Base-by-base conservation (phyloP, 2,888 invertebrate genomes). In the Pomacea canaliculata region DNA sequence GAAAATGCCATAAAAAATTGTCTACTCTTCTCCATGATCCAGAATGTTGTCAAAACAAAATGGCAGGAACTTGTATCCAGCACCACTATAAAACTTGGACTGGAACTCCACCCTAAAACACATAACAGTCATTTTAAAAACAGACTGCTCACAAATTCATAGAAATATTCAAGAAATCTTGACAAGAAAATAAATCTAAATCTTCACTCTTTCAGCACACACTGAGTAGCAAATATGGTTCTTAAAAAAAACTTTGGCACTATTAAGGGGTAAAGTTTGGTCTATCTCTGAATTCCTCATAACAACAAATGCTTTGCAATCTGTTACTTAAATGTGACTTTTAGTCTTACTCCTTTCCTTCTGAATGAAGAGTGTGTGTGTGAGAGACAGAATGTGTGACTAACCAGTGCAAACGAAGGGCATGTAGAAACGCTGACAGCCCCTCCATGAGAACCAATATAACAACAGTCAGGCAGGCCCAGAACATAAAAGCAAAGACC, bases 401-500 rank as follows among this genome's bases (percentile, higher is more conserved):
- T 91, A 91, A 96, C 98, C 98, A 98, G 92, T 98, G 98, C 87
- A 98, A 93, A 92, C 99, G 96, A 83, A 99, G 94, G 48, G 99
- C 98, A 92, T 99, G 99, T 85, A 99, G 94, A 93, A 99, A 99
- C 72, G 99, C 99, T 48, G 98, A 99, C 46, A 99, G 93, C 1
- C 99, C 99, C 93, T 99, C 99, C 99, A 99, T 99, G 71, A 99
- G 93, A 77, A 99, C 97, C 59, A 99, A 94, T 91, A 99, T 97
- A 85, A 96, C 94, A 67, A 99, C 94, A 68, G 99, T 99, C 82
- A 98, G 93, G 84, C 94, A 93, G 19, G 96, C 96, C 98, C 99
- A 99, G 87, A 96, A 94, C 78, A 95, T 95, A 92, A 99, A 99
- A 82, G 97, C 94, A 73, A 94, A 91, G 16, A 91, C 79, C 48